Evolutionary conservation across 2,888 invertebrate genomes (phyloP).

Genomic region (Agrochola lychnidis): DNA sequence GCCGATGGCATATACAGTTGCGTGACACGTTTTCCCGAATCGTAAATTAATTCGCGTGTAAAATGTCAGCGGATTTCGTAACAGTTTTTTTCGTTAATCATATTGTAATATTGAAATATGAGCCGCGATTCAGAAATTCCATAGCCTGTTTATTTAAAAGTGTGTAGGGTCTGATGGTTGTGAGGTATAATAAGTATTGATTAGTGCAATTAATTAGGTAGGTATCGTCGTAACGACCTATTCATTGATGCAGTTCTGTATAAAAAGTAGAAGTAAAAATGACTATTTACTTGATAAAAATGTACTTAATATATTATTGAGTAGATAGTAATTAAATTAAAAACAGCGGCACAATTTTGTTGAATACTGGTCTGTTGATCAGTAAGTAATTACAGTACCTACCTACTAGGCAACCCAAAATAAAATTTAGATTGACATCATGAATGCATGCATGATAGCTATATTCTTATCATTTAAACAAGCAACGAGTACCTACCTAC

Average conservation of each 20-base stretch:
- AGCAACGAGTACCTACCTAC: background rate
- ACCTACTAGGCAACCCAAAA: background rate
- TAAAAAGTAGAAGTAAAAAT: no score
- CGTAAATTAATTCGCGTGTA: conserved; percentile 60
- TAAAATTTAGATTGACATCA: background rate
- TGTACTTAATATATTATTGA: no score
- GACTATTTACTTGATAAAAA: background rate
- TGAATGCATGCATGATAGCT: no score
- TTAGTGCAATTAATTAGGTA: conserved; percentile 3
- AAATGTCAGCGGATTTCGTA: conserved; percentile 70
- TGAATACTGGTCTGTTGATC: background rate
- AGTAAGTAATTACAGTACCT: background rate
- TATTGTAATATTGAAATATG: conserved; percentile 61
- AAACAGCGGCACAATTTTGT: background rate
- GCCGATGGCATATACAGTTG: conserved; percentile 67
- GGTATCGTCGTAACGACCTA: no score
- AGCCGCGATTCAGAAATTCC: conserved; percentile 40
- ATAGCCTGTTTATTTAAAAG: conserved; percentile 9
- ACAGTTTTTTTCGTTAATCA: conserved; percentile 62
- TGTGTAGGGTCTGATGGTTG: conserved; percentile 12
- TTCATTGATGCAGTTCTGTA: background rate
- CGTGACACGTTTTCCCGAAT: conserved; percentile 61
- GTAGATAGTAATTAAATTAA: background rate
- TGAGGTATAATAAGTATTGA: conserved; percentile 8
- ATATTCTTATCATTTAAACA: background rate